Conservation (phyloP, 2,888 invertebrate genomes). For the Penaeus monodon region DNA sequence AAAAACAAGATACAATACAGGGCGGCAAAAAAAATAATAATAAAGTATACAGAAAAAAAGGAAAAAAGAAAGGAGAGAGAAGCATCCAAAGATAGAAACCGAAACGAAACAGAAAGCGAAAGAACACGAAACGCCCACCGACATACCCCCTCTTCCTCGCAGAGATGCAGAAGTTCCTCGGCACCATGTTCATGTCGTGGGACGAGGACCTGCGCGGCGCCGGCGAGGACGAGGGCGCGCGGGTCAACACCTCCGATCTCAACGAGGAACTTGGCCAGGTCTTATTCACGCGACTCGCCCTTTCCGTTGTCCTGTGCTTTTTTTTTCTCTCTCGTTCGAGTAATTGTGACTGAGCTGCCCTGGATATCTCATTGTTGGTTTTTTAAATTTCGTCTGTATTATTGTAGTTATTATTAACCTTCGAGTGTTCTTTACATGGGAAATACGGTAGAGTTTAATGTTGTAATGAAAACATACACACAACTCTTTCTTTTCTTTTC, state of each 20-base stretch:
- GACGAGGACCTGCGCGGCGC: slow-evolving; percentile 79
- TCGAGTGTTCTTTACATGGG: no score
- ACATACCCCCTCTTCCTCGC: slow-evolving; percentile 59
- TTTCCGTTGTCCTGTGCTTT: no score
- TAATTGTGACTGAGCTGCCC: no score
- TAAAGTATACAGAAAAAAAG: neutral
- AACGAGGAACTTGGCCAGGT: slow-evolving; percentile 88
- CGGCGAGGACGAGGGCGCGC: slow-evolving; percentile 76
- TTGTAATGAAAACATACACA: no score
- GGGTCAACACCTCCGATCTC: slow-evolving; percentile 84
- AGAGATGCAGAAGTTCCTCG: slow-evolving; percentile 77
- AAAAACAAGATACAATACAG: neutral
- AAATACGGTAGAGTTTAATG: no score
- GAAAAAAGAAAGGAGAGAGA: slow-evolving; percentile 13
- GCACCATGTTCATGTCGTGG: slow-evolving; percentile 82
- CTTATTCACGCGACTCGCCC: slow-evolving; percentile 65
- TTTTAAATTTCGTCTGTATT: no score
- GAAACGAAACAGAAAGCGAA: slow-evolving; percentile 10
- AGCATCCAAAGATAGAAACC: slow-evolving; percentile 8
- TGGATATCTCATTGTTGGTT: no score
- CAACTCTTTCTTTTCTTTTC: no score
- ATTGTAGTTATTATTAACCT: no score
- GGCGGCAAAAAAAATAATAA: neutral
- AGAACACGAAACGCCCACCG: neutral
- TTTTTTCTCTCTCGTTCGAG: no score